Conservation (phyloP, 2,113 vertebrate genomes). For the Albula goreensis region DNA sequence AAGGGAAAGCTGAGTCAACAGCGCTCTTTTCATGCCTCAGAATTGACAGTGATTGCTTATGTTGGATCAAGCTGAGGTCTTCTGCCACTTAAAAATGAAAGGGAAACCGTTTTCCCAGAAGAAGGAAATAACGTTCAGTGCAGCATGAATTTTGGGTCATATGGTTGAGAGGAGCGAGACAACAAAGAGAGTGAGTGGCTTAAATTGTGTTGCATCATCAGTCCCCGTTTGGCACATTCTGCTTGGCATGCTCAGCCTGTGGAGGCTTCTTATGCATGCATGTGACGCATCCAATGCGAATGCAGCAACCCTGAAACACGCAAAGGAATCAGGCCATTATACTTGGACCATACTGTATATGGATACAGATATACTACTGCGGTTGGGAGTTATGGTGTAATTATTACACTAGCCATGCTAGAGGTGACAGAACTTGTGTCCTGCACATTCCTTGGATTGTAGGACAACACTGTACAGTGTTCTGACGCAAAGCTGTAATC, state of each 20-base stretch:
- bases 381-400: not conserved
- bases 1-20: not conserved
- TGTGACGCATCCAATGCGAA: no score
- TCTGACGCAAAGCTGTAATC: not conserved
- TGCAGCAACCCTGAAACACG: no score
- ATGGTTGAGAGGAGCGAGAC: not conserved
- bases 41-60: not conserved
- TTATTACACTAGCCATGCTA: not conserved
- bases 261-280: no score
- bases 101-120: not conserved
- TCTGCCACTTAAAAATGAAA: not conserved
- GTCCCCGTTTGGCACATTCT: no score
- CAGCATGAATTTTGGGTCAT: not conserved
- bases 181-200: no score
- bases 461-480: not conserved
- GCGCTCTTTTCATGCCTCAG: not conserved
- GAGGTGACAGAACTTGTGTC: not conserved
- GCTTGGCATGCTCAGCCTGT: no score
- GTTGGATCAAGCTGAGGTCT: not conserved
- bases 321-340: no score
- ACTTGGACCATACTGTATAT: no score
- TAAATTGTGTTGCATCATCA: no score
- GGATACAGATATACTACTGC: no score
- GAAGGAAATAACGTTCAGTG: not conserved
- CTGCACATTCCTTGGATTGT: not conserved